These are phyloP conservation scores for Apocrypta bakeri DNA, from an alignment of 1,140 invertebrate species.

Conservation along the genomic window DNA sequence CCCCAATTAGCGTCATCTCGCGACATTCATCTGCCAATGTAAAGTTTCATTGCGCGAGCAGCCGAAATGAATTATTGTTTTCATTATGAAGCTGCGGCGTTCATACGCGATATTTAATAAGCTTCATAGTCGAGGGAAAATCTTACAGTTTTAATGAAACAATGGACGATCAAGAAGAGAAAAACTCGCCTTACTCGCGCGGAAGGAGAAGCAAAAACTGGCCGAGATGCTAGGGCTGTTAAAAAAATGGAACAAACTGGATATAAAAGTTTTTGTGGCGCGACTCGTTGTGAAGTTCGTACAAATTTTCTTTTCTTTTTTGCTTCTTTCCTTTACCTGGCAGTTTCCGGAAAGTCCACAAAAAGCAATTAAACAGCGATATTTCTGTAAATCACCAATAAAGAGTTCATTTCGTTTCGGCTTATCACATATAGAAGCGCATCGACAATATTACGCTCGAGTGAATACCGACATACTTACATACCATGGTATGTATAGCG, in stretches of 20 bases:
- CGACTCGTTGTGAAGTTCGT: not conserved
- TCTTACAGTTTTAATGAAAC: not conserved
- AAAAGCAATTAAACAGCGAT: not conserved
- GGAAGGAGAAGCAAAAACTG: no score
- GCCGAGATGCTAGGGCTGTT: not conserved
- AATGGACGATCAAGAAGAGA: not conserved
- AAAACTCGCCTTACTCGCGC: not conserved
- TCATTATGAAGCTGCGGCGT: not conserved
- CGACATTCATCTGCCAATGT: not conserved
- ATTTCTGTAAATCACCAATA: not conserved
- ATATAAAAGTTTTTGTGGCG: not conserved
- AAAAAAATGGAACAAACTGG: not conserved
- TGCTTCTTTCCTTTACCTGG: not conserved
- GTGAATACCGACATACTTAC: no score
- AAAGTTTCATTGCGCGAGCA: not conserved
- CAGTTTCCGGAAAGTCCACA: not conserved
- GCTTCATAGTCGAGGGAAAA: not conserved
- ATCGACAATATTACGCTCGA: not conserved
- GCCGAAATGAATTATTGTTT: not conserved
- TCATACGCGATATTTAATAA: not conserved
- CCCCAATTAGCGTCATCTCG: no score
- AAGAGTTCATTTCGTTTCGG: not conserved
- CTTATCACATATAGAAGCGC: not conserved
- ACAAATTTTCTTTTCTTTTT: not conserved
- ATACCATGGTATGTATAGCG: no score